Conservation (phyloP, 1,140 invertebrate genomes). For the Tetragnatha versicolor region DNA sequence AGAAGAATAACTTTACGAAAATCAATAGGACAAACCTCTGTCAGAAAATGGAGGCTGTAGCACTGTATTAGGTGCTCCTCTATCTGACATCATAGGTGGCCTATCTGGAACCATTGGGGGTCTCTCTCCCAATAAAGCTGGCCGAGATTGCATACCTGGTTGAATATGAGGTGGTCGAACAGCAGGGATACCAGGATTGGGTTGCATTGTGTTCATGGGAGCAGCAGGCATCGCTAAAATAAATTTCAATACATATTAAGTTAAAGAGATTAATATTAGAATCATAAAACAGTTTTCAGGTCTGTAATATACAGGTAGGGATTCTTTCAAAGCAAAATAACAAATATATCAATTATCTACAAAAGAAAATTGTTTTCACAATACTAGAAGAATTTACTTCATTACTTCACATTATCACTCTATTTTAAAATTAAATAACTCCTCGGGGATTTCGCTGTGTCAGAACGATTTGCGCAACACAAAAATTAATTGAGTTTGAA, state of each 20-base stretch:
- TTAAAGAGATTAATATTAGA: background rate
- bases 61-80: background rate
- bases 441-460: background rate
- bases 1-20: too few species aligned
- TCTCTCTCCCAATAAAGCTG: conserved; percentile 34
- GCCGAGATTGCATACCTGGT: background rate
- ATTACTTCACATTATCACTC: background rate
- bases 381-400: background rate
- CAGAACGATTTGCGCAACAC: too few species aligned
- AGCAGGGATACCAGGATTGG: background rate
- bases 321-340: background rate
- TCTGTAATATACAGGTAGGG: background rate
- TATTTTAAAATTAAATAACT: background rate
- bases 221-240: conserved; percentile 11
- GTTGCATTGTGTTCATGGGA: background rate
- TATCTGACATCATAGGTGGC: background rate
- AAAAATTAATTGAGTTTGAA: too few species aligned
- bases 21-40: conserved; percentile 1
- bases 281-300: background rate
- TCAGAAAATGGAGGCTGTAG: conserved; percentile 25
- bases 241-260: background rate
- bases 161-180: background rate
- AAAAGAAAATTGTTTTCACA: background rate
- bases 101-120: conserved; percentile 13
- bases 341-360: too few species aligned